These are phyloP conservation scores for Eristalinus sepulchralis DNA, from an alignment of 2,888 invertebrate species.

Conservation along the genomic window DNA sequence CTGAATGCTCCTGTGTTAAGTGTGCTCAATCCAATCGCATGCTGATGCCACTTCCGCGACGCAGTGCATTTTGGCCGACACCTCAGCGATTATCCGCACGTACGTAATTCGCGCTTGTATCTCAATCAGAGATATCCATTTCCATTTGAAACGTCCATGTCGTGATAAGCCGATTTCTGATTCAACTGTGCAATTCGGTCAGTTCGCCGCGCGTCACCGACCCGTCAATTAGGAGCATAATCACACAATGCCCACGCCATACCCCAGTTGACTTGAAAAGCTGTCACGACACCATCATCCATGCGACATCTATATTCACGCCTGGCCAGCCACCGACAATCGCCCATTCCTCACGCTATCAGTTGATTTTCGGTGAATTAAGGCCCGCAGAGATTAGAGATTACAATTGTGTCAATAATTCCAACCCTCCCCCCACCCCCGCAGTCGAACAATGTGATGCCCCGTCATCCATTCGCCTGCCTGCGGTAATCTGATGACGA, in stretches of 20 bases:
- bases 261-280: neutral
- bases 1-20: too few relatives aligned
- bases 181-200: neutral
- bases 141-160: neutral
- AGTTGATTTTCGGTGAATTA: neutral
- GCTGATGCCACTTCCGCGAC: neutral
- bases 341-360: neutral
- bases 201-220: neutral
- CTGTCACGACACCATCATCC: neutral
- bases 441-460: neutral
- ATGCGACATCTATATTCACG: neutral
- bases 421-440: neutral
- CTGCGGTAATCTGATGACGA: neutral
- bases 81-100: neutral
- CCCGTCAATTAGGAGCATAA: neutral
- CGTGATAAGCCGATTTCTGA: neutral
- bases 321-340: neutral
- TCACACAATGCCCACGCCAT: neutral
- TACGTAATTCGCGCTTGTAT: neutral
- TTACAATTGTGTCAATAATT: conserved; percentile 16
- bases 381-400: neutral
- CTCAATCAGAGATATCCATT: neutral
- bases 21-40: neutral
- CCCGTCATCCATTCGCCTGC: neutral
- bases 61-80: neutral